phyloP scores from a whole-genome alignment of 2,888 invertebrate species.

The Bimastos eiseni region DNA sequence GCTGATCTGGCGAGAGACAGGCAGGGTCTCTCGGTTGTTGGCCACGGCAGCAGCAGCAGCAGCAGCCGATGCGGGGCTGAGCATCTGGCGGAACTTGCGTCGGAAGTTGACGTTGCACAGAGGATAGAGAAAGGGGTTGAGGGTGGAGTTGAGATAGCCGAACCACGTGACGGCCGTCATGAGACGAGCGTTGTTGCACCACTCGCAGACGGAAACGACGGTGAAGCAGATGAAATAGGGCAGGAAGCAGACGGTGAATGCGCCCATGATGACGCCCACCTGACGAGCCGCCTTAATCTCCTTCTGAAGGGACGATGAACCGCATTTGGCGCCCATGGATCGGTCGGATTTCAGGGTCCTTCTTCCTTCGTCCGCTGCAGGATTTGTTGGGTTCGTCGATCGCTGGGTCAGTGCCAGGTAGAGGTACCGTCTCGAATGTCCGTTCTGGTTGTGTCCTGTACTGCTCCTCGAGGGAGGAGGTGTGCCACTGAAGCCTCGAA shows the following conservation, averaged over 20 bases:
- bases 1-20: background rate
- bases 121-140: slow-evolving; percentile 66
- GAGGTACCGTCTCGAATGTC: background rate
- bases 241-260: slow-evolving; percentile 68
- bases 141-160: slow-evolving; percentile 65
- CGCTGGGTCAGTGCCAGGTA: background rate
- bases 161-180: slow-evolving; percentile 65
- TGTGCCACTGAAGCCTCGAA: background rate
- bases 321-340: background rate
- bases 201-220: slow-evolving; percentile 65
- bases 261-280: slow-evolving; percentile 68
- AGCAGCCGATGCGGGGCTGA: slow-evolving; percentile 28
- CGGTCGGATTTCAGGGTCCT: background rate
- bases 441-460: background rate
- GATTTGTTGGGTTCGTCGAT: background rate
- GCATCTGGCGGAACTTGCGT: slow-evolving; percentile 59
- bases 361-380: background rate
- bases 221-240: slow-evolving; percentile 68
- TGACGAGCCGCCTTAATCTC: slow-evolving; percentile 67
- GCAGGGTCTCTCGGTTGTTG: background rate
- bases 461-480: background rate
- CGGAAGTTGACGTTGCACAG: slow-evolving; percentile 65
- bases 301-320: slow-evolving; percentile 49
- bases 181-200: slow-evolving; percentile 62
- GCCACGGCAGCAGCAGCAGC: background rate